Evolutionary conservation across 2,797 vertebrate species (phyloP), one percentile per base, ranked within the genome.

Genomic region (Urocyon cinereoargenteus): DNA sequence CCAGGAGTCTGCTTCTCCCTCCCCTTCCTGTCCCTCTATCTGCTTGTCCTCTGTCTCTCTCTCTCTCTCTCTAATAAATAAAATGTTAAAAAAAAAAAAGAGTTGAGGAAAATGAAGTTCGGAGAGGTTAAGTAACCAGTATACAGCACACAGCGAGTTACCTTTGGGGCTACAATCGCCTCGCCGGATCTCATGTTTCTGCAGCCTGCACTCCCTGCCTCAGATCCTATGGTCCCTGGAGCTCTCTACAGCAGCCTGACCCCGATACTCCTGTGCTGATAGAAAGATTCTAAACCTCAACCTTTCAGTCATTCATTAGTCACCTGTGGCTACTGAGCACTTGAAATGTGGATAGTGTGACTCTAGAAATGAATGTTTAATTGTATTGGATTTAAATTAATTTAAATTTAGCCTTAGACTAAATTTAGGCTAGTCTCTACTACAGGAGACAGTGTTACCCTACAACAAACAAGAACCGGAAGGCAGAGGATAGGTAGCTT

Each of bases 201-300:
- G 16, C 10, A 9, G 61, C 18, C 59, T 4, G 18, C 7, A 1
- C 31, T 3, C 51, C 5, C 0, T 6, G 1, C 1, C 7, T 7
- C 16, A 18, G 0, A 19, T 13, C 12, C 45, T 21, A 14, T 1
- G 36, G 18, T 77, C 51, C 40, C 61, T 36, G 26, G 84, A 78
- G 28, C 49, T 66, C 13, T 72, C 53, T n/a, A 3, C 49, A 34
- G 64, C 1, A 61, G 51, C 14, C 45, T 31, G 24, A 24, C 28
- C 1, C 0, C 26, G 34, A 64, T 12, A 4, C 6, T 3, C 40
- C n/a, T n/a, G 9, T 61, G 59, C 51, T 11, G n/a, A 53, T 1
- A 22, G 45, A 19, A 70, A 61, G 66, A 14, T 34, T 64, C 57
- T 86, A 36, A 73, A 49, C 9, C 26, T 51, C 45, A 0, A 3